phyloP scores from a whole-genome alignment of 2,797 vertebrate species.

The Martes flavigula region DNA sequence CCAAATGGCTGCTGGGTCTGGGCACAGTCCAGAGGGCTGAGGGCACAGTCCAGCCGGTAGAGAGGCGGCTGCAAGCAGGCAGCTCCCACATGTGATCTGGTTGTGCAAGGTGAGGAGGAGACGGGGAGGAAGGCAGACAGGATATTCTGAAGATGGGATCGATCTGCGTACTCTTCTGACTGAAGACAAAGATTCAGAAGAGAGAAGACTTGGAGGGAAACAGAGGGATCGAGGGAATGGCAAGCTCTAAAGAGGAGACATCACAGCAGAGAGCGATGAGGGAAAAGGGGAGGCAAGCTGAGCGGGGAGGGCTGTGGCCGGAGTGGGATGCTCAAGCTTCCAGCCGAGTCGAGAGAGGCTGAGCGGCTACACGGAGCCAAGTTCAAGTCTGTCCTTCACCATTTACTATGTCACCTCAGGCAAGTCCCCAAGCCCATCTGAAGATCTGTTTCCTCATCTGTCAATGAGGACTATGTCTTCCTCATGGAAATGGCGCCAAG shows the following conservation, averaged over 20 bases:
- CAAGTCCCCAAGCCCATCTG: not conserved
- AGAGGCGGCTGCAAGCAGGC: accelerated
- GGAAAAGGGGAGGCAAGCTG: no score
- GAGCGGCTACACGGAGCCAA: not conserved
- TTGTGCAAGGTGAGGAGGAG: not conserved
- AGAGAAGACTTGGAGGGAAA: not conserved
- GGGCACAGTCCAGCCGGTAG: not conserved
- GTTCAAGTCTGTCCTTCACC: not conserved
- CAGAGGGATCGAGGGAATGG: not conserved
- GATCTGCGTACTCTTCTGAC: not conserved
- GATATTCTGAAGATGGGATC: not conserved
- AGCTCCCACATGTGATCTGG: not conserved
- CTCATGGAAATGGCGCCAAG: not conserved
- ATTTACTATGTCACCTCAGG: not conserved
- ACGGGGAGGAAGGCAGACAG: no score
- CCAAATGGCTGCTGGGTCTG: not conserved
- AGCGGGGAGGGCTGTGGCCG: not conserved
- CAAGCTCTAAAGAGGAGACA: not conserved
- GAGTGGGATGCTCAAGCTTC: not conserved
- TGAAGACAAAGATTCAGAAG: not conserved
- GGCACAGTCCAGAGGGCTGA: not conserved
- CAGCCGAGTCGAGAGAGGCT: not conserved
- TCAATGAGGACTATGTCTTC: not conserved
- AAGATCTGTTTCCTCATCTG: not conserved
- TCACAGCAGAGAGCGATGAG: not conserved